These are phyloP conservation scores for Triplophysa bombifrons DNA, from an alignment of 2,797 vertebrate genomes.

Conservation along the genomic window DNA sequence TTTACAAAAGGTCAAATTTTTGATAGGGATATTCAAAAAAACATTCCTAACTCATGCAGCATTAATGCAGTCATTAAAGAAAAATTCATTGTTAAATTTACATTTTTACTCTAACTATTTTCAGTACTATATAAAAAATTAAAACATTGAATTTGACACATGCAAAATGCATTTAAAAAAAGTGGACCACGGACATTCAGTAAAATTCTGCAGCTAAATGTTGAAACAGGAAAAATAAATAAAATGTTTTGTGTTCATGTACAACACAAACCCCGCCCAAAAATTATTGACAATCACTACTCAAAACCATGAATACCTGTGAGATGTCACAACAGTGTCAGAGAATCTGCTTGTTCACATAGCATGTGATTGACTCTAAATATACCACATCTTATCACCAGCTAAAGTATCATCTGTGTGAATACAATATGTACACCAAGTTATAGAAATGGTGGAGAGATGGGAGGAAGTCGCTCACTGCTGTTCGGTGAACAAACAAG, in stretches of 20 bases:
- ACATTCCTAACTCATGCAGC: no score
- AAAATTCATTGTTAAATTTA: no score
- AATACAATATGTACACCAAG: conserved; percentile 50
- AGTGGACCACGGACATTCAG: neutral
- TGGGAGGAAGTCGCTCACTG: conserved; percentile 49
- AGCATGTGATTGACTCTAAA: conserved; percentile 38
- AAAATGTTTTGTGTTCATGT: neutral
- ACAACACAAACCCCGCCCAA: neutral
- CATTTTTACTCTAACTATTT: no score
- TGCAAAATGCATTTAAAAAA: no score
- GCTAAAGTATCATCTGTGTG: conserved; percentile 25
- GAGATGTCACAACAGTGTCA: conserved; percentile 4
- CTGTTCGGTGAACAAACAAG: conserved; percentile 42
- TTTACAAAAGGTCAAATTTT: no score
- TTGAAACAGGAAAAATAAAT: no score
- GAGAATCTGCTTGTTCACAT: neutral
- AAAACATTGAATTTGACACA: no score
- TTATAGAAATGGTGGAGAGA: conserved; percentile 48
- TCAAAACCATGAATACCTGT: conserved; percentile 15
- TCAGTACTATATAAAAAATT: no score
- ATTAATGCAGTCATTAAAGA: no score
- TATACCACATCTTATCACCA: conserved; percentile 17
- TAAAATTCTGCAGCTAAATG: neutral
- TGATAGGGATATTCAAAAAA: no score
- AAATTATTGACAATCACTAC: neutral